Conservation (phyloP, 1,140 invertebrate genomes). For the Telenomus remus region DNA sequence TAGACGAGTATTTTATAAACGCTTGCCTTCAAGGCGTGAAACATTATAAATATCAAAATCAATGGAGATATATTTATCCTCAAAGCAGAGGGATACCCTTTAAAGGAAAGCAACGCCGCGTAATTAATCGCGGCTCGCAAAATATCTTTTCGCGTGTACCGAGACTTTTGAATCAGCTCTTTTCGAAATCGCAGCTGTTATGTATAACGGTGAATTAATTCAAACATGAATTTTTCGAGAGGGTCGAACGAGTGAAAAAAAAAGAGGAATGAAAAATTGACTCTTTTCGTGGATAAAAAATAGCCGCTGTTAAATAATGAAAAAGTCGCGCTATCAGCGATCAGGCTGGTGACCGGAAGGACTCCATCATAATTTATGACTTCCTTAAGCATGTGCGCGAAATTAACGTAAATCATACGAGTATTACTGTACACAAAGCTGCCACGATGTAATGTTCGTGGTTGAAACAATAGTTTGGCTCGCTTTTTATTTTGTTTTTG, state of each 20-base stretch:
- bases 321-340: constrained; percentile 44
- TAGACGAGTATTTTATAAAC: constrained; percentile 23
- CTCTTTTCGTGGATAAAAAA: constrained; percentile 23
- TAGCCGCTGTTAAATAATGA: constrained; percentile 29
- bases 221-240: not conserved
- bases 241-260: not conserved
- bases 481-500: no score
- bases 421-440: constrained; percentile 6
- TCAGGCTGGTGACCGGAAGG: constrained; percentile 44
- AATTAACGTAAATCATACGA: constrained; percentile 44
- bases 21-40: constrained; percentile 16
- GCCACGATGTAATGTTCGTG: not conserved
- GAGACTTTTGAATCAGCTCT: not conserved
- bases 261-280: constrained; percentile 20
- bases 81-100: constrained; percentile 9
- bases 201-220: constrained; percentile 6
- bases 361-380: constrained; percentile 40
- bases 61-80: constrained; percentile 31
- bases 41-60: constrained; percentile 38
- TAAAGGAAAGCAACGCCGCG: not conserved
- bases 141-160: constrained; percentile 2
- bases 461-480: no score
- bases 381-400: constrained; percentile 38
- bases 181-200: no score
- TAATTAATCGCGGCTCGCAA: constrained; percentile 24